phyloP scores from a whole-genome alignment of 1,140 invertebrate species.

The Diabrotica virgifera region DNA sequence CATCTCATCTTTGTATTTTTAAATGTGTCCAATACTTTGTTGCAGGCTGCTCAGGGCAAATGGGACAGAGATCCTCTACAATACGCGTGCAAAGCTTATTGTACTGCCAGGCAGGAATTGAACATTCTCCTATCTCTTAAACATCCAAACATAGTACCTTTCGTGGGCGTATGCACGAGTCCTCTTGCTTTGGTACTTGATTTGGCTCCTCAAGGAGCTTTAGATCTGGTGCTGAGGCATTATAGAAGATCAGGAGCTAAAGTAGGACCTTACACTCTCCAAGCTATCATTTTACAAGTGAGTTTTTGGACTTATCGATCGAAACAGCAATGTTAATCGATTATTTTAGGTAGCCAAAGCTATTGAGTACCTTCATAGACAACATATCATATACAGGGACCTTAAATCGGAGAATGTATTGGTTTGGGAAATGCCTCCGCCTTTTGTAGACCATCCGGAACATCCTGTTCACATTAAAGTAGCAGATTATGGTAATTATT shows the following conservation, averaged over 20 bases:
- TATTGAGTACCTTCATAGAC: constrained; percentile 92
- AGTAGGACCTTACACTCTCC: constrained; percentile 76
- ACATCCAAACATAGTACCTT: constrained; percentile 89
- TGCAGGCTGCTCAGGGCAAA: constrained; percentile 66
- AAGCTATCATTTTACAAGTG: constrained; percentile 82
- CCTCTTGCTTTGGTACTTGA: constrained; percentile 90
- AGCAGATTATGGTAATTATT: constrained; percentile 82
- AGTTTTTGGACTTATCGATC: constrained; percentile 6
- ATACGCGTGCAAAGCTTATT: constrained; percentile 92
- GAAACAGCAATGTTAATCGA: not conserved
- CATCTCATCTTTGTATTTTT: too few species aligned
- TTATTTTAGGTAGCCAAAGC: constrained; percentile 75
- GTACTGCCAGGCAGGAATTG: constrained; percentile 89
- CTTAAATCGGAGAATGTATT: constrained; percentile 98
- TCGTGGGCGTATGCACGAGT: constrained; percentile 82
- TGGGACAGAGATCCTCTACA: constrained; percentile 90
- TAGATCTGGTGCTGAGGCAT: constrained; percentile 77
- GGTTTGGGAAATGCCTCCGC: constrained; percentile 88
- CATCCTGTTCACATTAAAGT: constrained; percentile 84
- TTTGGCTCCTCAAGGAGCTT: constrained; percentile 86
- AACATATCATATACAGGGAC: constrained; percentile 94
- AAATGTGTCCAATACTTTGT: too few species aligned
- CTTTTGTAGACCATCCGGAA: constrained; percentile 62
- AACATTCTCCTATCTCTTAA: constrained; percentile 81
- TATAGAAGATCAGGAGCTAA: constrained; percentile 80